Evolutionary conservation across 2,797 vertebrate genomes (phyloP).

Genomic region (Hoplostethus mediterraneus): DNA sequence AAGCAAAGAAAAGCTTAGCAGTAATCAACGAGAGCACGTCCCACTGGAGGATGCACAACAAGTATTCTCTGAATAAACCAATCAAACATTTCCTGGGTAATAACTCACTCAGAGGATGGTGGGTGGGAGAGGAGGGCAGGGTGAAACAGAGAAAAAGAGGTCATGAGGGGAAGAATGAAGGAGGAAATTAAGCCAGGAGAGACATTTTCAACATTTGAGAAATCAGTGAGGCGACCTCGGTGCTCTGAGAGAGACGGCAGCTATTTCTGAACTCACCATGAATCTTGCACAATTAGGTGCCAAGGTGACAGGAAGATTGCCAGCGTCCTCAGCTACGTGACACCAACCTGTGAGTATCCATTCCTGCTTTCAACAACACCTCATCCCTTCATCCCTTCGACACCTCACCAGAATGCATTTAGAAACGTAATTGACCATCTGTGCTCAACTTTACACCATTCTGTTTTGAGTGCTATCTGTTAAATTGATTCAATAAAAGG

Average conservation of each 20-base stretch:
- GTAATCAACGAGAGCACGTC: conserved; percentile 68
- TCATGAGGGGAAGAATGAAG: neutral
- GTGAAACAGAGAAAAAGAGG: conserved; percentile 4
- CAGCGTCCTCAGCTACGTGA: conserved; percentile 21
- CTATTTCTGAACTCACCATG: conserved; percentile 48
- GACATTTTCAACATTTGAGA: conserved; percentile 12
- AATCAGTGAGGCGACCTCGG: conserved; percentile 8
- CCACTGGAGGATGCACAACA: conserved; percentile 49
- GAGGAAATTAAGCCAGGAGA: neutral
- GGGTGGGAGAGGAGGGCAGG: neutral
- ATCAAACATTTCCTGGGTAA: conserved; percentile 65
- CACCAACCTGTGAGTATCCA: conserved; percentile 12
- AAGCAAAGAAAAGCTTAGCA: conserved; percentile 53
- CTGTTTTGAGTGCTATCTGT: conserved; percentile 31
- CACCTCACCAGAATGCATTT: conserved; percentile 11
- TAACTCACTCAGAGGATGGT: conserved; percentile 39
- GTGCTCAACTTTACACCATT: conserved; percentile 14
- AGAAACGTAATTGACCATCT: conserved; percentile 23
- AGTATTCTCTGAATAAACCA: conserved; percentile 46
- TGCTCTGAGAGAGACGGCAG: conserved; percentile 12
- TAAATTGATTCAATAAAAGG: conserved; percentile 38
- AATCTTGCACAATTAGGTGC: conserved; percentile 25
- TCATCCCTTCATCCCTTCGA: conserved; percentile 3
- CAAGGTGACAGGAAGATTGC: conserved; percentile 40
- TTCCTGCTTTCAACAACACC: neutral